Evolutionary conservation across 2,797 vertebrate species (phyloP), one percentile per base, ranked within the genome.

Genomic region (Aselliscus stoliczkanus): DNA sequence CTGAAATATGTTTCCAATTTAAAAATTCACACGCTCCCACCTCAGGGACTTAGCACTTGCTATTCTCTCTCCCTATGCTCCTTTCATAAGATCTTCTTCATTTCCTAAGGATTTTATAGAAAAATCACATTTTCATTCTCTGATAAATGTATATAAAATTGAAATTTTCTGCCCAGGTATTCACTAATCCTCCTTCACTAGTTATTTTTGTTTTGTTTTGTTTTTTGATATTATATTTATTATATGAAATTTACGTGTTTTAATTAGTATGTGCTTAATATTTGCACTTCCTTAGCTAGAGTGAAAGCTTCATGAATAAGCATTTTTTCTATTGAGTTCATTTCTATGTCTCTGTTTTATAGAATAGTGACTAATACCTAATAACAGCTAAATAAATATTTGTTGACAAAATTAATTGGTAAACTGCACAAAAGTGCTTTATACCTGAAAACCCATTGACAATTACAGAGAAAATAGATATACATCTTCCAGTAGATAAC

Each of bases 391-490:
- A 93, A 34, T 60, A 52, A 23, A 44, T 65, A 42, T 5, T 47
- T 72, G 8, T 37, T 73, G 42, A 56, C 13, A 60, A 77, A 52
- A 77, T 47, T 62, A 60, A 76, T 54, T 93, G 73, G 52, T 67
- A 92, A 81, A 27, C 79, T 64, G 79, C 10, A 79, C 52, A 90
- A 70, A 13, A 77, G 72, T 85, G 37, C 29, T 81, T 83, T n/a
- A 67, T 70, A 12, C 23, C 47, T 92, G 47, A 88, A 93, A 58
- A 80, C 8, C 9, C 79, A 52, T 70, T 80, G 13, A 62, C n/a
- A 77, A 4, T 29, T 79, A 29, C 75, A 64, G 56, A 92, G 20
- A 88, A 60, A 89, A 90, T 56, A 76, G 17, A 60, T 84, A 34
- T 31, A 50, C 31, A 60, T 52, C n/a, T 84, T 73, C 27, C 25